Evolutionary conservation across 2,113 vertebrate genomes (phyloP), one percentile per base, ranked within the genome.

Genomic region (Phrynosoma platyrhinos): DNA sequence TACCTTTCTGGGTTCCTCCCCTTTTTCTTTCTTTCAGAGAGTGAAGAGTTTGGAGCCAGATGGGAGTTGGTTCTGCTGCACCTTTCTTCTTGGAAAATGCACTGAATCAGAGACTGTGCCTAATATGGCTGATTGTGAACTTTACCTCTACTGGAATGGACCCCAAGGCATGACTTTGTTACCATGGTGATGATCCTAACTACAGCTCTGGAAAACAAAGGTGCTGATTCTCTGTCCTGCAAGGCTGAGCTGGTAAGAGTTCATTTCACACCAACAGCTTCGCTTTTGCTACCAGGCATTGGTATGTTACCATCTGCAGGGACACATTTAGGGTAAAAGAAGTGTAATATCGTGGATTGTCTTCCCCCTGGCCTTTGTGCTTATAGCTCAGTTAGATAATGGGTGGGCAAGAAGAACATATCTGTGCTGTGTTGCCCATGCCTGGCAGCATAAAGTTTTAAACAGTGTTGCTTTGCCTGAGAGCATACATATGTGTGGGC

Each of bases 101-200:
- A 94, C 32, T 96, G 93, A 93, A 76, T 74, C 83, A 84, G 85
- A 92, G 91, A 79, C 81, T 92, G 87, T 66, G 66, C 83, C 89
- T 91, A 92, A 87, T 87, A 85, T 95, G 95, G 94, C 95, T 91
- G 91, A 91, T 74, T 3, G 52, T 84, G 62, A 91, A 90, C 94
- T 93, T 92, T 83, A 64, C 91, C 87, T 92, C 92, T 72, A 93
- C 92, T 94, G 92, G 90, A 93, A 95, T 94, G 95, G 94, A 94
- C 91, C 83, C 89, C 0, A 32, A 90, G 86, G 87, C 91, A 89
- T 93, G 94, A 93, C 94, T 94, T 92, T 92, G 86, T 91, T 96
- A 97, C 97, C 96, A 98, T 98, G 98, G 97, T 98, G 98, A 98
- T 98, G 95, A 96, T 98, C 95, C 96, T 97, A 95, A 96, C 97